A percentile compares a stretch with the other conserved stretches of the same genome.
Evolutionary conservation across 2,797 vertebrate species (phyloP).

Genomic region (Sternotherus odoratus): DNA sequence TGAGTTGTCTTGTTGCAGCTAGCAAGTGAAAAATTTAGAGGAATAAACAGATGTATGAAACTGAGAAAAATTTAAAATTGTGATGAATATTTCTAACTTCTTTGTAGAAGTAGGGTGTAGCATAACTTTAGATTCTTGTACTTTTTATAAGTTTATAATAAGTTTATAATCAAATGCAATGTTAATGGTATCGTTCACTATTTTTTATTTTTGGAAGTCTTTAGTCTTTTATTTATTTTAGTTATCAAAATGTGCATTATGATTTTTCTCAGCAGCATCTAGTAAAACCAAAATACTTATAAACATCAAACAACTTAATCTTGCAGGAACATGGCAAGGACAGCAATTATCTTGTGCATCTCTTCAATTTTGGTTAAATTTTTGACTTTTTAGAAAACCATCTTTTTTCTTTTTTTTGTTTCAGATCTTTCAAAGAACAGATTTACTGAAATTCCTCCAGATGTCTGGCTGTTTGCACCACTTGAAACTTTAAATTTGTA

Average conservation of each 20-base stretch:
- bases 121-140: neutral
- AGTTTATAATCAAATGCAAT: neutral
- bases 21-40: neutral
- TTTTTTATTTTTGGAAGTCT: neutral
- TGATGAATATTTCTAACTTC: neutral
- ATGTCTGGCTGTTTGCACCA: slow-evolving; percentile 95
- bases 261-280: neutral
- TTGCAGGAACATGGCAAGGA: slow-evolving; percentile 53
- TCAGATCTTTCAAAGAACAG: slow-evolving; percentile 97
- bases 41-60: neutral
- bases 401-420: neutral
- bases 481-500: slow-evolving; percentile 97
- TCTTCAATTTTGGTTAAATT: neutral
- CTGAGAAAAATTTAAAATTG: neutral
- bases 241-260: neutral
- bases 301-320: slow-evolving; percentile 50
- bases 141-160: neutral
- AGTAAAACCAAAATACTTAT: slow-evolving; percentile 60
- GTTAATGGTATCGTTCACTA: neutral
- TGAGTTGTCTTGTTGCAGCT: neutral
- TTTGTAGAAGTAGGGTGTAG: neutral
- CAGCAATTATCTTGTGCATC: neutral
- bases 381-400: neutral
- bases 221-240: slow-evolving; percentile 19
- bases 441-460: slow-evolving; percentile 94